Conservation (phyloP, 23 tunicate genomes). For the Clavelina lepadiformis region DNA sequence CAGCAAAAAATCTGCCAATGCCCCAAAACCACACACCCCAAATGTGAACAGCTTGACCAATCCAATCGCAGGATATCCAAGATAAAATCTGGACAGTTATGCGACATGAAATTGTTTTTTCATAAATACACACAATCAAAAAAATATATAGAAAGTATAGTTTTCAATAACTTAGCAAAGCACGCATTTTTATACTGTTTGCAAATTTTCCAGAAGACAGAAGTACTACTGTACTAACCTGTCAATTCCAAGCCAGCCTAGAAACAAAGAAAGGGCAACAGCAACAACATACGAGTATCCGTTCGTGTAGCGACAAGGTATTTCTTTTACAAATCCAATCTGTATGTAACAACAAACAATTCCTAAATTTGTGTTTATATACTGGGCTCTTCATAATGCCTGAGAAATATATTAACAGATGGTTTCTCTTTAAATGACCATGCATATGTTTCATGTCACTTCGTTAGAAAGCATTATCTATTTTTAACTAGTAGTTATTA, state of each 20-base stretch:
- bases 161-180: too few species aligned
- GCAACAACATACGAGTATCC: slow-evolving; percentile 72
- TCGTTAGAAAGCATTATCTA: too few species aligned
- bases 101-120: background rate
- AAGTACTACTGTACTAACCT: slow-evolving; percentile 19
- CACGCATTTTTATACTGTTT: too few species aligned
- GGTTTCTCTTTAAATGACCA: too few species aligned
- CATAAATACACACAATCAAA: background rate
- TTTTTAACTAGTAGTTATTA: too few species aligned
- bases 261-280: slow-evolving; percentile 72
- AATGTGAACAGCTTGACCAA: slow-evolving; percentile 71
- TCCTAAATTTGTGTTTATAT: background rate
- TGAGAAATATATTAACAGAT: too few species aligned
- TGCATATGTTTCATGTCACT: too few species aligned
- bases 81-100: slow-evolving; percentile 59
- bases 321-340: slow-evolving; percentile 40
- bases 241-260: slow-evolving; percentile 93
- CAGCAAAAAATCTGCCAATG: slow-evolving; percentile 72
- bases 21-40: slow-evolving; percentile 90
- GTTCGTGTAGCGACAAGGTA: slow-evolving; percentile 78
- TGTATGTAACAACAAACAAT: background rate
- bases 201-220: background rate
- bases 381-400: background rate
- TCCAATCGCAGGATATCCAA: slow-evolving; percentile 93
- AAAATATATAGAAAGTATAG: background rate